Evolutionary conservation across 2,888 invertebrate genomes (phyloP), one percentile per base, ranked within the genome.

Genomic region (Phrixothrix hirtus): DNA sequence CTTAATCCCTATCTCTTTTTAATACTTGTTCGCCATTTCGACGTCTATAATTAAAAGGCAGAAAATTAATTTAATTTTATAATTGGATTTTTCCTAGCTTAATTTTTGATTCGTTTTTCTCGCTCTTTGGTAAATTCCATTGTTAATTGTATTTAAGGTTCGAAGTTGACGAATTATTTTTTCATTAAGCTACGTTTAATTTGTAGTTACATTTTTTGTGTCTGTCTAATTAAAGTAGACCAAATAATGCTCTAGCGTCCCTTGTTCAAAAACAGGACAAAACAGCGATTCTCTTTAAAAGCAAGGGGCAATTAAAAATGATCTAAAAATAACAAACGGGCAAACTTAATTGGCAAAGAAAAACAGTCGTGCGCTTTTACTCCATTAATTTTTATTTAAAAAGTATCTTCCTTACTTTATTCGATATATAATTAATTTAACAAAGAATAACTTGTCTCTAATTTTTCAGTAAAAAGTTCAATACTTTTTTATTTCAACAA

Each of bases 41-140:
- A 67, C 70, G 72, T 69, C 69, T 66, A 66, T 72, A 73, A 75
- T 74, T 75, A 73, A 74, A 73, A 74, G 71, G 70, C 70, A 63
- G 70, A 68, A 74, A 75, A 75, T 75, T 75, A 75, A 75, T 75
- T 75, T 74, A 71, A 75, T 75, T 75, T 72, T 69, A 66, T 74
- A 75, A 74, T 75, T 75, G 74, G 72, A 74, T 74, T 74, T 75
- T 75, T 75, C 65, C 41, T 35, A 48, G 39, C 56, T 43, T 55
- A 47, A 48, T 54, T 54, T 54, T 48, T 48, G 54, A 54, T 54
- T 54, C 48, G 38, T 48, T 46, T 52, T 52, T 52, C 46, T 45
- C 14, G 13, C 39, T 36, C 39, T 17, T 29, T 5, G 17, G 11
- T 10, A 13, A 12, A 38, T 29, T 26, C 14, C 41, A 17, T 29